Base-by-base conservation (phyloP, 2,888 invertebrate species). In the Galeopsomyia nigrocyanea region DNA sequence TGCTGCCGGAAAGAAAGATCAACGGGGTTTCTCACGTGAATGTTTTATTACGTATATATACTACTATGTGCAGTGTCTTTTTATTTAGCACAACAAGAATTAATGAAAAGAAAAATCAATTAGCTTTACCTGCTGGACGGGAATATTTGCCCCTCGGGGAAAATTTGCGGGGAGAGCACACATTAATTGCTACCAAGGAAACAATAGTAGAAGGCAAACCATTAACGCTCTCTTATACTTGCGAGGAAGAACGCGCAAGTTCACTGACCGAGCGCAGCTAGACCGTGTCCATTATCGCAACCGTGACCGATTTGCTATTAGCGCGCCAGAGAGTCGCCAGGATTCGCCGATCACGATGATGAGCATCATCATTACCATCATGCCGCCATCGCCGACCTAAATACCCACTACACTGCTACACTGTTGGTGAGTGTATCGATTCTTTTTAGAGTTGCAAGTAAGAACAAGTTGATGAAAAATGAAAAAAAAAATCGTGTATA, bases 241-340 rank as follows among this genome's bases (percentile, higher is more conserved):
- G n/a, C 39, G 10, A 39, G 47, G 19, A 2, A 56, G 16, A 49
- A 53, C 21, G 14, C n/a, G 26, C 26, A 58, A 63, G 61, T 68
- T 65, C 63, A 63, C 68, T 65, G 71, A 74, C 68, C 65, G 68
- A 9, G 51, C 13, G 16, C 22, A 46, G 49, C 31, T 56, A 71
- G 67, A 72, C 67, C 74, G 51, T 68, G 62, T 53, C 65, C 53
- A 68, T 71, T 66, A 65, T 71, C 74, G 50, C 22, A 67, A 74
- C 68, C 75, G 71, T 72, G 75, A 75, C 72, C 72, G 72, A 72
- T 75, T 72, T 72, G 66, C 68, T 74, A 66, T 69, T 74, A 63
- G 66, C 60, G 60, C 19, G 47, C 39, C 39, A 39, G 39, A 39
- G 39, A 39, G 39, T 39, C 39, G 39, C 39, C 39, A 39, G 39